Evolutionary conservation across 2,888 invertebrate genomes (phyloP), one percentile per base, ranked within the genome.

Genomic region (Acrobeloides nanus): DNA sequence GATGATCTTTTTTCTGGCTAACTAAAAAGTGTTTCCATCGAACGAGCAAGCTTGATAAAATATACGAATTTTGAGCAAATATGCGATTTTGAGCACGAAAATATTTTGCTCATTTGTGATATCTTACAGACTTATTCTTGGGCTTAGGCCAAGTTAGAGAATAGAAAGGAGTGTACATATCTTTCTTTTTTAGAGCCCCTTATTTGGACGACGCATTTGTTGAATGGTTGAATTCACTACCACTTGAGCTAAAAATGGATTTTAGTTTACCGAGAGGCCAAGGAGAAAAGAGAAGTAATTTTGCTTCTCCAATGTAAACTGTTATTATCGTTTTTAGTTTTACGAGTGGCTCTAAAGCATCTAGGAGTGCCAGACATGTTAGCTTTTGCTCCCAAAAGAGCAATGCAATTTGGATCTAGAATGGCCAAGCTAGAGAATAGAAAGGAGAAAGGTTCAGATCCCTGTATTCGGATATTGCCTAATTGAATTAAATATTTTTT

Each of bases 371-470:
- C 59, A 17, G 43, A 39, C n/a, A 20, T 38, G 8, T 21, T 71
- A 4, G 82, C 84, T 4, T 75, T 75, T 34, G 81, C 87, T 39
- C 87, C 87, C 34, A 97, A 97, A 76, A 78, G 89, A 73, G 97
- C 95, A 0, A 82, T 97, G 62, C 97, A 97, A 75, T 97, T 97
- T 79, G 97, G 97, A 10, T 89, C 89, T 0, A 81, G 88, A 71
- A 90, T 97, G 70, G 95, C 81, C 4, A 81, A 81, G 57, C 58
- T 79, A 51, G 80, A 89, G 4, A 85, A 64, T 24, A 20, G 41
- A 0, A 24, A 31, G 2, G 46, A 46, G 40, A 61, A 61, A 23
- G 57, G 54, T 3, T n/a, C 26, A 10, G 59, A 61, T 20, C 10
- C 23, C 23, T 55, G 55, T 52, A 10, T 6, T 2, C 38, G 51